Evolutionary conservation across 2,113 vertebrate genomes (phyloP).

Genomic region (Cinclus mexicanus): DNA sequence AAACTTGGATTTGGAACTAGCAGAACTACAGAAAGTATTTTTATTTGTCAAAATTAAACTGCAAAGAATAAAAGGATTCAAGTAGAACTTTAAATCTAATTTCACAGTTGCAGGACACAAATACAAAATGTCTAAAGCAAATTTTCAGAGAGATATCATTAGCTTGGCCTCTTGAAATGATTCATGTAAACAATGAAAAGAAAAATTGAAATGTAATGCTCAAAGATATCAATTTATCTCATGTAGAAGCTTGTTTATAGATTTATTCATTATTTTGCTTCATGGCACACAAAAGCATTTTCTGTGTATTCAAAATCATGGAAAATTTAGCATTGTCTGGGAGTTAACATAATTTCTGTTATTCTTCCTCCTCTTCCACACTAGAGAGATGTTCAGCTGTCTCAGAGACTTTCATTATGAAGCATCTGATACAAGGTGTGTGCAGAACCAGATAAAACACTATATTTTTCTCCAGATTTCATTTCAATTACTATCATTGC

Average conservation of each 20-base stretch:
- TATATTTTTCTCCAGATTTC: slow-evolving; percentile 65
- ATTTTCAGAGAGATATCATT: background rate
- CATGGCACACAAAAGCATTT: slow-evolving; percentile 16
- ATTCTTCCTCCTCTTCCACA: slow-evolving; percentile 40
- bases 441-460: slow-evolving; percentile 60
- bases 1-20: background rate
- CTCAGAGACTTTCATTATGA: slow-evolving; percentile 35
- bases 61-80: background rate
- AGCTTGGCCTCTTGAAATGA: background rate
- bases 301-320: slow-evolving; percentile 23
- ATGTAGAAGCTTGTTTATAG: slow-evolving; percentile 18
- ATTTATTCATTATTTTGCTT: slow-evolving; percentile 40
- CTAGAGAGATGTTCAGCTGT: background rate
- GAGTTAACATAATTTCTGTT: slow-evolving; percentile 25
- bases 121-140: background rate
- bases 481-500: slow-evolving; percentile 77
- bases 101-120: slow-evolving; percentile 24
- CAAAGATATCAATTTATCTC: background rate
- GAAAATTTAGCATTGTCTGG: slow-evolving; percentile 30
- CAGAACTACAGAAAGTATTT: background rate
- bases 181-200: background rate
- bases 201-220: background rate
- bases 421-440: slow-evolving; percentile 55
- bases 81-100: background rate
- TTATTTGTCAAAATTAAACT: background rate